Conservation (phyloP, 2,797 vertebrate species). For the Gila robusta region DNA sequence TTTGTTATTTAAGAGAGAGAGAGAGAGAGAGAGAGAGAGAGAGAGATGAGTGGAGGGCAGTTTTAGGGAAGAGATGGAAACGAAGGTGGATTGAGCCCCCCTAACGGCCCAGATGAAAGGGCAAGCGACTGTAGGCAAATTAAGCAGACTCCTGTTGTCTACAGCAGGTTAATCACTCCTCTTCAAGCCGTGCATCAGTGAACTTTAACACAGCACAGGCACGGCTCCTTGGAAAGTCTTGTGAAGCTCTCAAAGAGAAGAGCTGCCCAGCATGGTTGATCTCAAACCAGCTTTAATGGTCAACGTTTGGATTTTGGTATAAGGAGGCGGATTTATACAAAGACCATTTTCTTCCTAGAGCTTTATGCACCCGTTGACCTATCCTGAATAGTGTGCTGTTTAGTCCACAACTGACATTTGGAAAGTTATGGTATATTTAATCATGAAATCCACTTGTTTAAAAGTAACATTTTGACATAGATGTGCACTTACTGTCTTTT, state of each 20-base stretch:
- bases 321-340: conserved; percentile 46
- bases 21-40: conserved; percentile 9
- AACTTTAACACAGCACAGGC: conserved; percentile 55
- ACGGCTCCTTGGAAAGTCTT: conserved; percentile 38
- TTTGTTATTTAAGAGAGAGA: conserved; percentile 1
- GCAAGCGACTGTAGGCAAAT: conserved; percentile 58
- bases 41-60: conserved; percentile 6
- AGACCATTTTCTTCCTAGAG: conserved; percentile 40
- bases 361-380: conserved; percentile 36
- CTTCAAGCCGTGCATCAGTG: conserved; percentile 57
- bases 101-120: conserved; percentile 64
- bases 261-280: conserved; percentile 42
- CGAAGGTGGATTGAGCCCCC: conserved; percentile 50
- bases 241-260: conserved; percentile 39
- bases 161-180: conserved; percentile 63
- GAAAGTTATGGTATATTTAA: conserved; percentile 28
- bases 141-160: conserved; percentile 67
- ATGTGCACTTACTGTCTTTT: conserved; percentile 13
- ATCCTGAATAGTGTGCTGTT: conserved; percentile 17
- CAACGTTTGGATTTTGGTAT: conserved; percentile 33
- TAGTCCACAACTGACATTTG: conserved; percentile 22
- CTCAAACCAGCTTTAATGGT: conserved; percentile 43
- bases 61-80: conserved; percentile 28
- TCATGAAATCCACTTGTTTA: conserved; percentile 3
- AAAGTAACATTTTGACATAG: conserved; percentile 11